Conservation (phyloP, 2,888 invertebrate genomes). For the Glyphotaelius pellucidus region DNA sequence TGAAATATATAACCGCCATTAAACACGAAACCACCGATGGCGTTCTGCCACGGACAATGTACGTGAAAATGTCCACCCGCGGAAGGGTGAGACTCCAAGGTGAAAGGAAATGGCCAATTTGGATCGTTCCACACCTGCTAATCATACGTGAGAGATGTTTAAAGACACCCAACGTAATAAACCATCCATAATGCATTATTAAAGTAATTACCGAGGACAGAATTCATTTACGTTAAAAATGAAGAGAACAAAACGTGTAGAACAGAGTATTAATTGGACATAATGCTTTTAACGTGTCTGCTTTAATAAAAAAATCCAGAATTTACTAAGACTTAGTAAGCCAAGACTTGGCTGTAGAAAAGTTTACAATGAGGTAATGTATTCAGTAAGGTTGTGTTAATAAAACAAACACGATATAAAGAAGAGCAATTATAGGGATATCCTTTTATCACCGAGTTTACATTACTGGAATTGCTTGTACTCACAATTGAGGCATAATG, state of each 20-base stretch:
- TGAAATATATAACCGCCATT: constrained; percentile 48
- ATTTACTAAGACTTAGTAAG: constrained; percentile 7
- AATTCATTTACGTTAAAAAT: not conserved
- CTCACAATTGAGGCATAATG: not conserved
- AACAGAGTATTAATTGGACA: constrained; percentile 1
- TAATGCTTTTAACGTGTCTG: not conserved
- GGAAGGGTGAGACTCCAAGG: not conserved
- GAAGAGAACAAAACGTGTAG: not conserved
- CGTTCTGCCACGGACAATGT: not conserved
- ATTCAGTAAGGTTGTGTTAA: not conserved
- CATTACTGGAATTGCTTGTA: not conserved
- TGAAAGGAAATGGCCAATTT: constrained; percentile 33
- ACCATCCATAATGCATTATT: not conserved
- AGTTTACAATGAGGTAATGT: not conserved
- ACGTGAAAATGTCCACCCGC: constrained; percentile 8
- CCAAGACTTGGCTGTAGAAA: not conserved
- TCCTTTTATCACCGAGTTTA: constrained; percentile 10
- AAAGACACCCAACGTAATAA: not conserved
- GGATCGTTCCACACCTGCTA: constrained; percentile 27
- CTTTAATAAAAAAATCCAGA: not conserved
- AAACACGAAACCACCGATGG: constrained; percentile 16
- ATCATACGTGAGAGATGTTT: constrained; percentile 8
- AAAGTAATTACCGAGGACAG: not conserved
- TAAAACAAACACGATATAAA: constrained; percentile 22
- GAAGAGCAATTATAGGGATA: constrained; percentile 46